These are phyloP conservation scores for Lates japonicus DNA, from an alignment of 2,797 vertebrate genomes.

Conservation along the genomic window DNA sequence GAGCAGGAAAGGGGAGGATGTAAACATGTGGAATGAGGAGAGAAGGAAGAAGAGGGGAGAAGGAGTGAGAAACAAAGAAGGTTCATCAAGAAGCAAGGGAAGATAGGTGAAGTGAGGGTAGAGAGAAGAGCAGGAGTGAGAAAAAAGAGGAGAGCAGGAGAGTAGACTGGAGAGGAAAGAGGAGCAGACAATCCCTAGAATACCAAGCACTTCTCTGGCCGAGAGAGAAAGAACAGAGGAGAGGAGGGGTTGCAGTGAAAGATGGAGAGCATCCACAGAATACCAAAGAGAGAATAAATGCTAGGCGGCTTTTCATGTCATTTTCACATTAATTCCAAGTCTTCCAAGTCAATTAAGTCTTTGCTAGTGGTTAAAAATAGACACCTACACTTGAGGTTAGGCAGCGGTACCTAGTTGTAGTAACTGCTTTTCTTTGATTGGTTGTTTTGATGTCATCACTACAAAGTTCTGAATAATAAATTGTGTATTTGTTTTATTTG, in stretches of 20 bases:
- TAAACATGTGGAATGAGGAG: conserved; percentile 4
- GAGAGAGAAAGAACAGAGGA: conserved; percentile 64
- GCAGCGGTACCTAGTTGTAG: conserved; percentile 2
- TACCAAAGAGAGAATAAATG: conserved; percentile 75
- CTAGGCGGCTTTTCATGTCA: conserved; percentile 65
- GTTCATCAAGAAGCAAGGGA: conserved; percentile 45
- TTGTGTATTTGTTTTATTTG: conserved; percentile 25
- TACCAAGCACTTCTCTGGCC: conserved; percentile 78
- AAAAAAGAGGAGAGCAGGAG: conserved; percentile 42
- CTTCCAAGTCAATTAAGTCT: conserved; percentile 16
- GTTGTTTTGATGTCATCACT: conserved; percentile 26
- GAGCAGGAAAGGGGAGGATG: conserved; percentile 13
- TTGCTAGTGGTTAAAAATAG: conserved; percentile 62
- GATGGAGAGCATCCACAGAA: conserved; percentile 69
- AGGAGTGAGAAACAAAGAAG: conserved; percentile 40
- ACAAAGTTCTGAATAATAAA: background rate
- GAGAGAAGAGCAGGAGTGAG: conserved; percentile 11
- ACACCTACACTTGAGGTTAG: conserved; percentile 17
- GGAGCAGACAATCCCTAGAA: conserved; percentile 77
- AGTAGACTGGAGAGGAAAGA: conserved; percentile 71
- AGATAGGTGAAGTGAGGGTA: conserved; percentile 28
- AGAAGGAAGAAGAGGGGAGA: conserved; percentile 6
- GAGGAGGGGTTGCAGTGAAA: conserved; percentile 70
- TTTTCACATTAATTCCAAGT: conserved; percentile 61
- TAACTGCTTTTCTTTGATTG: conserved; percentile 9